Base-by-base conservation (phyloP, 2,113 vertebrate genomes). In the Microcebus lehilahytsara region DNA sequence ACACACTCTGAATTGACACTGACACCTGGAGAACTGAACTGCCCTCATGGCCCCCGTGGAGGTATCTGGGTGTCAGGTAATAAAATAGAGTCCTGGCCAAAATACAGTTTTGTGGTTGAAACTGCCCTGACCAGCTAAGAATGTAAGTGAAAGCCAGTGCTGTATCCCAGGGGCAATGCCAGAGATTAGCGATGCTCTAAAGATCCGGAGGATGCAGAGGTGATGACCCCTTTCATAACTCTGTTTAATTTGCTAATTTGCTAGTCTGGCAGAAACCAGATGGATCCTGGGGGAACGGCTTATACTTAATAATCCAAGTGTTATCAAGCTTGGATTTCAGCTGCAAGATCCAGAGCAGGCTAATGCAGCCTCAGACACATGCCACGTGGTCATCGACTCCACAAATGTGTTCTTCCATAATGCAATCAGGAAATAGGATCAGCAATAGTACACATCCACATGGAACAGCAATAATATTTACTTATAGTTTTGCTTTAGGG, bases 241-340 rank as follows among this genome's bases (percentile, higher is more conserved):
- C 51, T 53, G 72, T 51, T 89, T 85, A 93, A 74, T 89, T 85
- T 74, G 27, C 37, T 80, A 89, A 74, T 89, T 85, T 80, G 34
- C 32, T 34, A 14, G 5, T 49, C 85, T 90, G 32, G 49, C 58
- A 75, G 58, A n/a, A 81, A 74, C 34, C 58, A 74, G 56, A 34
- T n/a, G 56, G 58, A 80, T n/a, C 64, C 46, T 51, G 7, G 25
- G 25, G 58, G 11, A 89, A 67, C 13, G 49, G 9, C 72, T 71
- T 22, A 60, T 10, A 71, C 75, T 72, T 84, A 17, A 56, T 56
- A 56, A 56, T 56, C 23, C 34, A 23, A 66, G 71, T 42, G 9
- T 92, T 58, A 74, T 19, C 37, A 69, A 93, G 30, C 64, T 80
- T 74, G 49, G 30, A 89, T 80, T 90, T 80, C 16, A 80, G 53